These are phyloP conservation scores for Berghia stephanieae DNA, from an alignment of 1,140 invertebrate genomes.

Conservation along the genomic window DNA sequence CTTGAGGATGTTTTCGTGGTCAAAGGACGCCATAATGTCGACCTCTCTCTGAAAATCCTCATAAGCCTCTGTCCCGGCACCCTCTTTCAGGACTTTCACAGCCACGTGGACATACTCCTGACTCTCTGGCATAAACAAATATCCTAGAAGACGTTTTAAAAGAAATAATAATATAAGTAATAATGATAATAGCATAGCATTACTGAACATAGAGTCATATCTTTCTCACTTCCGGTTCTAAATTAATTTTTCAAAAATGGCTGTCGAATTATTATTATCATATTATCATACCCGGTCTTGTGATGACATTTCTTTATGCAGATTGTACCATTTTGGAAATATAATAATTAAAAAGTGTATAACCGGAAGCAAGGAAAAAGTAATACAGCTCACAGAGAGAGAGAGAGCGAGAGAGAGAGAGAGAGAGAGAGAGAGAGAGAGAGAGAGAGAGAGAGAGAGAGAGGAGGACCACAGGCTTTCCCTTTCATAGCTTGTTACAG, in stretches of 20 bases:
- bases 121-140: constrained; percentile 37
- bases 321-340: not conserved
- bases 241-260: no score
- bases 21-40: constrained; percentile 88
- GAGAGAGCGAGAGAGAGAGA: not conserved
- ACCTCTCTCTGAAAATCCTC: constrained; percentile 89
- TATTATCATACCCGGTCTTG: no score
- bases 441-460: not conserved
- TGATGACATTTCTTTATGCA: no score
- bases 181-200: no score
- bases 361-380: not conserved
- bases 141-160: no score
- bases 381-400: not conserved
- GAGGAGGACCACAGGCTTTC: no score
- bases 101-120: constrained; percentile 72
- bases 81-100: constrained; percentile 86
- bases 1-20: constrained; percentile 87
- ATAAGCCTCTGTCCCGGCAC: constrained; percentile 74
- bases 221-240: no score
- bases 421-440: not conserved
- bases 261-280: no score
- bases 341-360: not conserved
- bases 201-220: no score
- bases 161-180: no score
- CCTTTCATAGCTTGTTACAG: no score